phyloP scores from a whole-genome alignment of 2,888 invertebrate species.

The Mythimna albipuncta region DNA sequence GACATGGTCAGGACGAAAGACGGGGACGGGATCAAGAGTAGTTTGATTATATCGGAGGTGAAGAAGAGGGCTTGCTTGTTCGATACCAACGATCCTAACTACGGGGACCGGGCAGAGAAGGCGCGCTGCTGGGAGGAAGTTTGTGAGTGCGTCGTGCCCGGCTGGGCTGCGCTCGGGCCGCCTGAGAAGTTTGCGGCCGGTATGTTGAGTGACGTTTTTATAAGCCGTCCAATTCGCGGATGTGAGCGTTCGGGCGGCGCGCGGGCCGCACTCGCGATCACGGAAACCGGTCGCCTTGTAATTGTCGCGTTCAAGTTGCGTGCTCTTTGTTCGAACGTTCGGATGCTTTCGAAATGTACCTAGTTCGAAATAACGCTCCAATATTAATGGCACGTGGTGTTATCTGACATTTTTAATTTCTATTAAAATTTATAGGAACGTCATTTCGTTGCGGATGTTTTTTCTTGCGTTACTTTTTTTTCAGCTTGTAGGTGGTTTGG shows the following conservation, averaged over 20 bases:
- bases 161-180: conserved; percentile 82
- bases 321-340: conserved; percentile 84
- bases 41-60: conserved; percentile 83
- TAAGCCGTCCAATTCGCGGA: conserved; percentile 74
- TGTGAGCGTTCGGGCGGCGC: conserved; percentile 59
- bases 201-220: conserved; percentile 76
- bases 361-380: conserved; percentile 81
- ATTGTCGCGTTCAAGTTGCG: conserved; percentile 84
- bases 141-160: conserved; percentile 85
- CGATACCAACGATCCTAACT: conserved; percentile 84
- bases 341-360: conserved; percentile 84
- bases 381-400: conserved; percentile 72
- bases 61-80: conserved; percentile 85
- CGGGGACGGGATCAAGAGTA: conserved; percentile 85
- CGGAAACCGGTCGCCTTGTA: conserved; percentile 76
- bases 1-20: conserved; percentile 85
- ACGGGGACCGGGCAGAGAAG: conserved; percentile 87
- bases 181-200: conserved; percentile 86
- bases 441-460: conserved; percentile 72
- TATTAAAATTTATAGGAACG: conserved; percentile 42
- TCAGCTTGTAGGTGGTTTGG: conserved; percentile 24
- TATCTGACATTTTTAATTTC: conserved; percentile 47
- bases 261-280: conserved; percentile 62
- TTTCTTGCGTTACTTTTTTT: conserved; percentile 40
- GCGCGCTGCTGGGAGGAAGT: conserved; percentile 87